Evolutionary conservation across 2,797 vertebrate genomes (phyloP), one percentile per base, ranked within the genome.

Genomic region (Margarornis squamiger): DNA sequence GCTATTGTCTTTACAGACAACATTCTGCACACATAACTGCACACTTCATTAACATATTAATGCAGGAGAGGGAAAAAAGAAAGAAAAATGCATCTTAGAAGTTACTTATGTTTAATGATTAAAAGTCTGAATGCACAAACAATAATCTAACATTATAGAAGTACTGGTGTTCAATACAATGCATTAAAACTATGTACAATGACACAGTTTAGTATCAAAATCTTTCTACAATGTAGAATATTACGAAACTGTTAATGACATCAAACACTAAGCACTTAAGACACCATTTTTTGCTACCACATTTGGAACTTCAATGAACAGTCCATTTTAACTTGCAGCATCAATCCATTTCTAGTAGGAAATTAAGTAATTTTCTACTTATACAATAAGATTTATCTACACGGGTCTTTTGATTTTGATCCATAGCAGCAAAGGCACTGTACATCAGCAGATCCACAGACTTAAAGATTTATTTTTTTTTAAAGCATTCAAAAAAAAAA

Each of bases 391-490:
- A 97, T 98, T 98, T 98, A 98, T 98, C 98, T 98, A 98, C 98
- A 98, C 96, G 82, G 98, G 98, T 98, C 98, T 98, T 98, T 98
- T 98, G 97, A 98, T 98, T 98, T 98, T 98, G 98, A 98, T 98
- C 98, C 98, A 98, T 98, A 98, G 98, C 98, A 98, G 98, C 98
- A 98, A 98, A 98, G 98, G 98, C 98, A 98, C 98, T 98, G 98
- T 98, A 98, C 98, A 98, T 98, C 98, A 98, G 98, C 98, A 98
- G 98, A 98, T 98, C 97, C 98, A 98, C 98, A 98, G 98, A 98
- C 97, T 98, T 98, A 98, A 97, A 98, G 95, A 96, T 92, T 97
- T 97, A 95, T 96, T 97, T 97, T 97, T 97, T 97, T 97, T 98
- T 98, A 98, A 98, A 98, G 98, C 98, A 98, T 98, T 98, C 98